phyloP scores from a whole-genome alignment of 2,113 vertebrate species.

The Etheostoma cragini region DNA sequence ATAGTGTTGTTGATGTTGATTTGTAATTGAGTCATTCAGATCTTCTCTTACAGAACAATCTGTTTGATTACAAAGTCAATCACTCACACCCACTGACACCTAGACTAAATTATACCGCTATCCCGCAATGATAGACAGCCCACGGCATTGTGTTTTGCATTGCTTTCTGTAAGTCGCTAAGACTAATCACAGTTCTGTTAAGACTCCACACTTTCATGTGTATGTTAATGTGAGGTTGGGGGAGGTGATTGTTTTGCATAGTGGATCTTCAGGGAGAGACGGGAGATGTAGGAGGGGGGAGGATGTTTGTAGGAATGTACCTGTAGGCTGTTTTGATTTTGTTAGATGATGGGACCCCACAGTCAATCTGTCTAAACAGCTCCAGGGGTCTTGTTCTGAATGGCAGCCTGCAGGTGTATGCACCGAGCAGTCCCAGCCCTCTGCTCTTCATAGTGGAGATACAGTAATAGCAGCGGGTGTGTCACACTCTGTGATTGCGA shows the following conservation, averaged over 20 bases:
- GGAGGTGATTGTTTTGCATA: conserved; percentile 62
- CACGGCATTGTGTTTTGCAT: conserved; percentile 40
- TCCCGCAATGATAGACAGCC: conserved; percentile 54
- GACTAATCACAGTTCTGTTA: conserved; percentile 67
- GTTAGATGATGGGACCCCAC: conserved; percentile 54
- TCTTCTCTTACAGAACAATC: conserved; percentile 66
- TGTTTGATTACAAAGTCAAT: conserved; percentile 78
- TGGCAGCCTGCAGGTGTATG: conserved; percentile 53
- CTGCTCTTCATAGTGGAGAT: conserved; percentile 27
- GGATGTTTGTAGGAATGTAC: conserved; percentile 37
- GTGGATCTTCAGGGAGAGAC: conserved; percentile 40
- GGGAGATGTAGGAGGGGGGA: conserved; percentile 6
- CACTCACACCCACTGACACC: conserved; percentile 71
- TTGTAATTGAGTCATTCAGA: conserved; percentile 55
- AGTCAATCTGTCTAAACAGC: conserved; percentile 58
- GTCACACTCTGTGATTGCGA: conserved; percentile 62
- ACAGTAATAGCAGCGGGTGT: conserved; percentile 52
- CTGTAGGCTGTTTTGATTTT: conserved; percentile 67
- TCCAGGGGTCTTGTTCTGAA: conserved; percentile 42
- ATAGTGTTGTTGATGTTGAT: conserved; percentile 58
- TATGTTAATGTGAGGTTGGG: conserved; percentile 58
- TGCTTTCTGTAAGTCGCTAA: conserved; percentile 45
- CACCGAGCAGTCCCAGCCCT: conserved; percentile 25
- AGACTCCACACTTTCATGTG: conserved; percentile 53
- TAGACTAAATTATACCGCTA: conserved; percentile 52